phyloP scores from a whole-genome alignment of 2,113 vertebrate species.

The Oreamnos americanus region DNA sequence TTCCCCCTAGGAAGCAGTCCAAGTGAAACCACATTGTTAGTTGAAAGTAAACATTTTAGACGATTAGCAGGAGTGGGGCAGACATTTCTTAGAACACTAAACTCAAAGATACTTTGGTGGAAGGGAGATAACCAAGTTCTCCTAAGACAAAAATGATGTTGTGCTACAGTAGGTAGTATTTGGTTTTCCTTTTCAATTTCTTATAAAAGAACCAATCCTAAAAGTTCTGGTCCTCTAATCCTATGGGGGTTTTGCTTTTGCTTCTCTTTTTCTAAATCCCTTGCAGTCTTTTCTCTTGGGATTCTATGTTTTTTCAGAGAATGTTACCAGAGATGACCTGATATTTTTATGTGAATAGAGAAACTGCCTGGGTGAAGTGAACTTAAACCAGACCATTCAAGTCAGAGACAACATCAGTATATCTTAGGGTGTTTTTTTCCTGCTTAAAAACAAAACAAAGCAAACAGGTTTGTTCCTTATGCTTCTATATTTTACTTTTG shows the following conservation, averaged over 20 bases:
- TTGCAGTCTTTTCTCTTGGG: neutral
- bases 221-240: neutral
- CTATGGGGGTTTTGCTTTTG: neutral
- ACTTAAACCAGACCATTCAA: neutral
- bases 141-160: neutral
- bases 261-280: neutral
- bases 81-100: conserved; percentile 11
- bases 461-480: neutral
- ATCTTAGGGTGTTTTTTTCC: neutral
- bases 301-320: conserved; percentile 19
- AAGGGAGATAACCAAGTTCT: neutral
- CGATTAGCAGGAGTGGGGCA: neutral
- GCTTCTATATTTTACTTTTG: neutral
- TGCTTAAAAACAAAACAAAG: neutral
- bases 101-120: neutral
- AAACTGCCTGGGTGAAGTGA: neutral
- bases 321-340: conserved; percentile 18
- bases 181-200: neutral
- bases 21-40: conserved; percentile 20
- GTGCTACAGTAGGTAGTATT: neutral
- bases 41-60: conserved; percentile 13
- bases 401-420: neutral
- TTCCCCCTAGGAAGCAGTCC: neutral
- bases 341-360: neutral
- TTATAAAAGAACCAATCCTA: neutral